Evolutionary conservation across 2,113 vertebrate genomes (phyloP).

Genomic region (Ctenomys sociabilis): DNA sequence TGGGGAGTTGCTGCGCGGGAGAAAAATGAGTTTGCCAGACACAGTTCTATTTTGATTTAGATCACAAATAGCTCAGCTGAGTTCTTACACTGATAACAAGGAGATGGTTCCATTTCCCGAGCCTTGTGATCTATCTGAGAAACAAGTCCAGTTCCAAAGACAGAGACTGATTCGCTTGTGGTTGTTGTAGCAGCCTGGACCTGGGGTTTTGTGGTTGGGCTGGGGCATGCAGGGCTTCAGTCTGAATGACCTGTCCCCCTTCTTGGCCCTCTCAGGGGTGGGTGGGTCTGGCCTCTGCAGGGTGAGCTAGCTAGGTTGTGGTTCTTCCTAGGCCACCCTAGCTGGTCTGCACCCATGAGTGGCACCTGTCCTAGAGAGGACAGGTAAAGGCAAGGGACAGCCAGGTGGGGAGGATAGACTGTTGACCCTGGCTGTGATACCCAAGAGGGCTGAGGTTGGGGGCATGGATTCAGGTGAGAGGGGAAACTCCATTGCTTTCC

Average conservation of each 20-base stretch:
- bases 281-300: not conserved
- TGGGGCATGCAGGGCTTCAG: not conserved
- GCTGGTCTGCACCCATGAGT: not conserved
- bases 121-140: slow-evolving; percentile 54
- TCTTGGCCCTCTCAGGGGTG: not conserved
- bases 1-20: slow-evolving; percentile 73
- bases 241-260: not conserved
- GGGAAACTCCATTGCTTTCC: not conserved
- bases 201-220: not conserved
- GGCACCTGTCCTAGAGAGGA: not conserved
- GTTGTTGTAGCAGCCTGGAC: not conserved
- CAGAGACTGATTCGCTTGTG: slow-evolving; percentile 15
- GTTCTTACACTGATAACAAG: slow-evolving; percentile 73
- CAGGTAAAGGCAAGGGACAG: not conserved
- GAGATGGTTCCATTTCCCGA: slow-evolving; percentile 66
- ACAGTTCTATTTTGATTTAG: slow-evolving; percentile 79
- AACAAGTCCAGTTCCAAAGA: not conserved
- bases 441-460: not conserved
- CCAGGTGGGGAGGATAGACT: not conserved
- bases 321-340: not conserved
- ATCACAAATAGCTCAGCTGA: slow-evolving; percentile 67
- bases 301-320: not conserved
- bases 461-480: not conserved
- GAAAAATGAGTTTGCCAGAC: slow-evolving; percentile 81
- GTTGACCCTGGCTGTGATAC: not conserved